Base-by-base conservation (phyloP, 2,888 invertebrate species). In the Tigriopus californicus region DNA sequence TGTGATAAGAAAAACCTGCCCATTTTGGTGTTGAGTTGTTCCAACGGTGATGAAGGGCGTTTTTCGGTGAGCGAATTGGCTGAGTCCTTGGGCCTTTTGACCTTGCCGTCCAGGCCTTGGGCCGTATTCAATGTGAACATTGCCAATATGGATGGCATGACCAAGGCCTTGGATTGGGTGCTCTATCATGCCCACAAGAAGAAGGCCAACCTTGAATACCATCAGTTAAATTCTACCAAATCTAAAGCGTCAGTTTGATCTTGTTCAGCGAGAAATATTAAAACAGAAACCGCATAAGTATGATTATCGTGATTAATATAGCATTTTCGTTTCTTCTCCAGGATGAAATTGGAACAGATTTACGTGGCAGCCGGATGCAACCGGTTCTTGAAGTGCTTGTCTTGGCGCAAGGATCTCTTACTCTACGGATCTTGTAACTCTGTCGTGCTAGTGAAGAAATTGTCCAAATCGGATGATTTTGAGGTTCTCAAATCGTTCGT, bases 361-460 rank as follows among this genome's bases (percentile, higher is more conserved):
- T 49, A 49, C 11, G 5, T 49, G 15, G 6, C 49, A 22, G 49
- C 49, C 20, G 49, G 20, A 20, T 49, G 49, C 20, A 56, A 56
- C 46, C 56, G 22, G 10, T 20, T 20, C 24, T 44, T 20, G 1
- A 20, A 56, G 13, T 44, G 42, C 11, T 8, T 56, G 44, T 18
- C 44, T 10, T 8, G 12, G 46, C 15, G 33, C 1, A 25, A 44
- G 2, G 24, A 56, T 24, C 15, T 10, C 46, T 1, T 56, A 4
- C 5, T 46, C 44, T 56, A 42, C 22, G 56, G 56, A 18, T 20
- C 56, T 5, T 42, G 56, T 44, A 44, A 56, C 20, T 44, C 56
- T 15, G 44, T 56, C 10, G 46, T 56, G 13, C 22, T 20, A 18
- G 56, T 13, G 6, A n/a, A 56, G 22, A 12, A 44, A 1, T 42